phyloP scores from a whole-genome alignment of 2,888 invertebrate genomes.

The Cynaeus angustus region DNA sequence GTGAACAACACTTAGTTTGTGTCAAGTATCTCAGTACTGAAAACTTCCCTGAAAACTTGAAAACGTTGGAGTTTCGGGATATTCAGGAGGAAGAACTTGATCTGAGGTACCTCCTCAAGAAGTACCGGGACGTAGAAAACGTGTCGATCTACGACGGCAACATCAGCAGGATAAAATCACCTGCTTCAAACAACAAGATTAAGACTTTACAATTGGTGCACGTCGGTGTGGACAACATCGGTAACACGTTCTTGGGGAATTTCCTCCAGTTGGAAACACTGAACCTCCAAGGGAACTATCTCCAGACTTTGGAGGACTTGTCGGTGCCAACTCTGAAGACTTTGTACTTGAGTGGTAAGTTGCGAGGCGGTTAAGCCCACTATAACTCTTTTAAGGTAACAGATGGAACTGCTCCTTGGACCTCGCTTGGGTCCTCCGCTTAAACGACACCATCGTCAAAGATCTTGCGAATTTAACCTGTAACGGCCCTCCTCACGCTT shows the following conservation, averaged over 20 bases:
- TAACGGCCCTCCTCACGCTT: conserved; percentile 75
- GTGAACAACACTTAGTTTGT: conserved; percentile 21
- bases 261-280: conserved; percentile 58
- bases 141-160: conserved; percentile 57
- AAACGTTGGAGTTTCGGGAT: conserved; percentile 72
- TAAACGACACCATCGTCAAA: conserved; percentile 72
- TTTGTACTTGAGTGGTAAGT: conserved; percentile 54
- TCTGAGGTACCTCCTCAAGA: conserved; percentile 50
- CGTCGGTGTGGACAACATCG: conserved; percentile 56
- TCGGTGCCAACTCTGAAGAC: conserved; percentile 41
- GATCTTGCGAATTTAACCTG: conserved; percentile 78
- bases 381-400: conserved; percentile 73
- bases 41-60: conserved; percentile 19
- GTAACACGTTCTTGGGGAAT: conserved; percentile 54
- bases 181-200: conserved; percentile 50
- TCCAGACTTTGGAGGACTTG: conserved; percentile 54
- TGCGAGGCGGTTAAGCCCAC: too few species aligned
- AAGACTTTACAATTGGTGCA: conserved; percentile 56
- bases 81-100: conserved; percentile 50
- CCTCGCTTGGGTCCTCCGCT: conserved; percentile 78
- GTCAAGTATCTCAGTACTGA: background rate
- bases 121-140: conserved; percentile 55
- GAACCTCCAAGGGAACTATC: conserved; percentile 56
- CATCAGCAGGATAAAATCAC: conserved; percentile 52
- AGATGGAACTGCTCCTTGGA: conserved; percentile 80